Conservation (phyloP, 2,888 invertebrate genomes). For the Cryptophagus acutangulus region DNA sequence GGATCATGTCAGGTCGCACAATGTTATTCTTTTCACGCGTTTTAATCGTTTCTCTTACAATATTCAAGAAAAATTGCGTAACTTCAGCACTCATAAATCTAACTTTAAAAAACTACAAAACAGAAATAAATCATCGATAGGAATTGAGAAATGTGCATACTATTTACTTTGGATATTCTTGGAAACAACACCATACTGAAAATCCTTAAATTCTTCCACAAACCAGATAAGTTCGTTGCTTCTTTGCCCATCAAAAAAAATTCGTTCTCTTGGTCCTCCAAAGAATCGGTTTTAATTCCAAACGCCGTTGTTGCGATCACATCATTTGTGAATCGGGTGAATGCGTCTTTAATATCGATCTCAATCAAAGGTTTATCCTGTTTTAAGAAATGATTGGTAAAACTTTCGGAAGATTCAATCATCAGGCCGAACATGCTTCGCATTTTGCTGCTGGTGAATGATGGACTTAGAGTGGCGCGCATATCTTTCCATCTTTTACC, state of each 20-base stretch:
- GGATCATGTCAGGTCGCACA: constrained; percentile 48
- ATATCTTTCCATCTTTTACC: constrained; percentile 40
- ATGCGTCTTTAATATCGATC: constrained; percentile 48
- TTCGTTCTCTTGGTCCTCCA: constrained; percentile 50
- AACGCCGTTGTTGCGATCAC: constrained; percentile 54
- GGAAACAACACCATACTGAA: constrained; percentile 15
- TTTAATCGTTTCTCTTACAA: constrained; percentile 26
- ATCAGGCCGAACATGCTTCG: constrained; percentile 46
- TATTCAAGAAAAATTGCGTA: constrained; percentile 22
- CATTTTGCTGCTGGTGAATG: constrained; percentile 50
- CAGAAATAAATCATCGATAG: background rate
- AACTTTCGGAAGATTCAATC: constrained; percentile 21
- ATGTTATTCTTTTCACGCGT: constrained; percentile 28
- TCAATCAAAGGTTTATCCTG: constrained; percentile 15
- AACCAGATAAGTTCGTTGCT: constrained; percentile 34
- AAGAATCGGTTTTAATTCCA: constrained; percentile 53
- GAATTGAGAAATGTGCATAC: background rate
- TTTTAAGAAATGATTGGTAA: constrained; percentile 17
- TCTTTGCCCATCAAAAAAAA: constrained; percentile 53
- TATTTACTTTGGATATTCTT: constrained; percentile 17
- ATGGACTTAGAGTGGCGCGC: constrained; percentile 47
- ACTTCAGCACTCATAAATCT: constrained; percentile 37
- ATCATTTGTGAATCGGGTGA: constrained; percentile 50
- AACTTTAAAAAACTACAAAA: constrained; percentile 29
- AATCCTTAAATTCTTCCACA: constrained; percentile 14